A percentile compares a stretch with the other conserved stretches of the same genome.
Evolutionary conservation across 2,888 invertebrate genomes (phyloP).

Genomic region (Cybosia mesomella): DNA sequence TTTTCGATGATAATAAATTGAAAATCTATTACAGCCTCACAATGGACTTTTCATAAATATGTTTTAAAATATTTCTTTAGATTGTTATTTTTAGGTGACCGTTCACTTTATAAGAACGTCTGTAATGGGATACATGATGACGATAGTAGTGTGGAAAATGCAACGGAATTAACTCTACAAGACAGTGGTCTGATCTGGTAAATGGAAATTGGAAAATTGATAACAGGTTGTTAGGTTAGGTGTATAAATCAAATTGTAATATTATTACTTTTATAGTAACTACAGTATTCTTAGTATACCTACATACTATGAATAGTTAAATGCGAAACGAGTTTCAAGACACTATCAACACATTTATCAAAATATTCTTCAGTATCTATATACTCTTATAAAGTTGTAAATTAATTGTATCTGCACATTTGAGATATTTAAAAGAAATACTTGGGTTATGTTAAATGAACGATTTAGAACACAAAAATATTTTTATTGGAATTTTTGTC

Average conservation of each 20-base stretch:
- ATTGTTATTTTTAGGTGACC: slow-evolving; percentile 5
- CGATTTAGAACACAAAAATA: no score
- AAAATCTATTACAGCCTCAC: slow-evolving; percentile 42
- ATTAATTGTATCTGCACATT: no score
- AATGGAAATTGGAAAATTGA: not conserved
- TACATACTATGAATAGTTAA: no score
- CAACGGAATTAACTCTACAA: not conserved
- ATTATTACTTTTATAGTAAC: not conserved
- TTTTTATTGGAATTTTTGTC: no score
- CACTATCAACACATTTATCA: not conserved
- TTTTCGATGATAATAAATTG: slow-evolving; percentile 51
- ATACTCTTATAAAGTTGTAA: no score
- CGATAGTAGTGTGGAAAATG: not conserved
- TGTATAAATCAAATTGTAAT: not conserved
- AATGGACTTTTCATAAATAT: slow-evolving; percentile 32
- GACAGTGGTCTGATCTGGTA: not conserved
- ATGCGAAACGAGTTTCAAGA: not conserved
- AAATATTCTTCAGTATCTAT: no score
- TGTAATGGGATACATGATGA: slow-evolving; percentile 1
- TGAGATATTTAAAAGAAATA: no score
- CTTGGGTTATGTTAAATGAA: no score
- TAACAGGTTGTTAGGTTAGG: not conserved
- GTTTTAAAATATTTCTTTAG: slow-evolving; percentile 39
- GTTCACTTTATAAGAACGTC: slow-evolving; percentile 6
- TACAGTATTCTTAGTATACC: no score